Base-by-base conservation (phyloP, 2,888 invertebrate species). In the Monoplex corrugatus region DNA sequence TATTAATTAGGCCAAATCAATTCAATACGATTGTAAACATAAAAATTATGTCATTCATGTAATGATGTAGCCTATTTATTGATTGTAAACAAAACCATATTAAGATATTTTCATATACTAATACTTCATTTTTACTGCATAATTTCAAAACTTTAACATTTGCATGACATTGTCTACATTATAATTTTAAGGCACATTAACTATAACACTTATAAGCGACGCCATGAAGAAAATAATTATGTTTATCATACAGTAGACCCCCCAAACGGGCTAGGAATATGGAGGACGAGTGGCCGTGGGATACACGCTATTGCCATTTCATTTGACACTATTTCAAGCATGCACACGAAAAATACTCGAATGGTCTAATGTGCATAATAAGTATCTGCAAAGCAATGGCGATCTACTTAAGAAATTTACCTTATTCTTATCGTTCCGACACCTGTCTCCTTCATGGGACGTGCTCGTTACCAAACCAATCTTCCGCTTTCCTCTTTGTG, bases 181-280 rank as follows among this genome's bases (percentile, higher is more conserved):
- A n/a, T n/a, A n/a, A n/a, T n/a, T n/a, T n/a, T n/a, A n/a, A n/a
- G 23, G 2, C 23, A 57, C 57, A 57, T 57, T 57, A 57, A 57
- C 13, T 57, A 19, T 57, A 57, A 57, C 57, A 57, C 38, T 85
- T 35, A 63, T 32, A 19, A 35, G 38, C 57, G 85, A 85, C 85
- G 85, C 85, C 85, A 85, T 85, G 57, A 28, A 38, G 50, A 57
- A 57, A 43, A 83, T 57, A 32, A 85, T 85, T 85, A 85, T 85
- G 50, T 50, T 85, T 68, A 68, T 68, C n/a, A n/a, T 50, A 85
- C 32, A 38, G 50, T 35, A 19, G 82, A 43, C 44, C 50, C 0
- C n/a, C 68, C 43, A 88, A 88, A 43, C 88, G 35, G 88, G 88
- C 68, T 68, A 88, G 88, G 43, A 88, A 87, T 83, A 88, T 88